phyloP scores from a whole-genome alignment of 2,797 vertebrate species.

The Acanthornis magna region DNA sequence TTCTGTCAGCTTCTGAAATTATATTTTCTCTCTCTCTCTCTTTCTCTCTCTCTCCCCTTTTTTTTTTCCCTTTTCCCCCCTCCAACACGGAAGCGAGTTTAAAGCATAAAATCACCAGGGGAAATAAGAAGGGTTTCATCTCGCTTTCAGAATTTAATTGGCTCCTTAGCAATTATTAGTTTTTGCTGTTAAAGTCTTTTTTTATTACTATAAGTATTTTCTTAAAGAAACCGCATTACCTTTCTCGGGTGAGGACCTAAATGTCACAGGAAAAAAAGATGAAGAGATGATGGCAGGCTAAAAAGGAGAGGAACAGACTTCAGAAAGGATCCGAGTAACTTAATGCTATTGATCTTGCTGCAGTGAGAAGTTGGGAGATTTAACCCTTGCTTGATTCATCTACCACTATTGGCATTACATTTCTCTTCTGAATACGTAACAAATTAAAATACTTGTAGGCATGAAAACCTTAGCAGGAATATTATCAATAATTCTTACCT shows the following conservation, averaged over 20 bases:
- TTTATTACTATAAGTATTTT: constrained; percentile 98
- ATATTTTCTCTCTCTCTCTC: constrained; percentile 95
- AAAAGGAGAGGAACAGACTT: constrained; percentile 63
- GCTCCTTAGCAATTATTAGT: constrained; percentile 99
- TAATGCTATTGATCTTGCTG: constrained; percentile 64
- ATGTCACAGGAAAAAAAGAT: constrained; percentile 69
- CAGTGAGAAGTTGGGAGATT: constrained; percentile 63
- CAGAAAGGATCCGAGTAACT: constrained; percentile 63
- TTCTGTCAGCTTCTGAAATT: constrained; percentile 99
- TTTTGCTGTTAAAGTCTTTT: constrained; percentile 99
- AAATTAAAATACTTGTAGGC: background rate
- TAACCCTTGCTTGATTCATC: constrained; percentile 63
- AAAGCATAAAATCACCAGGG: constrained; percentile 99
- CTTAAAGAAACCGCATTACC: constrained; percentile 91
- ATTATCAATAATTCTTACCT: background rate
- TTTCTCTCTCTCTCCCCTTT: background rate
- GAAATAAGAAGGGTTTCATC: constrained; percentile 99
- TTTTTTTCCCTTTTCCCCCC: constrained; percentile 56
- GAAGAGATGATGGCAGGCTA: constrained; percentile 49
- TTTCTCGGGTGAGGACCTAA: constrained; percentile 73
- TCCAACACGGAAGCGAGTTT: constrained; percentile 95
- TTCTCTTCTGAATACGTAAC: background rate
- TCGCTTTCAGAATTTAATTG: constrained; percentile 99
- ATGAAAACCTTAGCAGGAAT: background rate
- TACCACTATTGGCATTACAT: background rate